Conservation (phyloP, 2,888 invertebrate genomes). For the Drosophila falleni region DNA sequence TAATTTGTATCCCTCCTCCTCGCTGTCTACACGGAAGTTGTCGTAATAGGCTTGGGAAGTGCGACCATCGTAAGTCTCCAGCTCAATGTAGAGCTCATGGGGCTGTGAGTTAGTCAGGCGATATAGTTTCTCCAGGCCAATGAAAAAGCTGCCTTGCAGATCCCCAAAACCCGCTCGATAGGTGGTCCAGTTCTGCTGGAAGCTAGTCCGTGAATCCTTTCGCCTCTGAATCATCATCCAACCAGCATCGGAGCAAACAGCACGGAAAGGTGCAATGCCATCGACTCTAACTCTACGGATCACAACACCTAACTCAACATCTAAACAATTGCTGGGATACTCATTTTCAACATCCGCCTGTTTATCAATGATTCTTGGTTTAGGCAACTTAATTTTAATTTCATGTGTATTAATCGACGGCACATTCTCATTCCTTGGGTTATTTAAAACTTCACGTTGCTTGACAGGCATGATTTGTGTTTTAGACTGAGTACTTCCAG, state of each 20-base stretch:
- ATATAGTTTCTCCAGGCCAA: conserved; percentile 5
- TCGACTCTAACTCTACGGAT: background rate
- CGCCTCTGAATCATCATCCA: conserved; percentile 1
- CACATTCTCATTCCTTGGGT: too few species aligned
- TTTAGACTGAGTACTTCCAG: background rate
- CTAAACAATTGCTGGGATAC: background rate
- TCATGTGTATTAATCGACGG: too few species aligned
- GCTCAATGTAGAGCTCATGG: background rate
- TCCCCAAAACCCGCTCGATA: background rate
- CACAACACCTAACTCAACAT: background rate
- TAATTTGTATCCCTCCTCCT: conserved; percentile 3
- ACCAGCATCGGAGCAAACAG: background rate
- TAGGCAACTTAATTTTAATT: too few species aligned
- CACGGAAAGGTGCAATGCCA: background rate
- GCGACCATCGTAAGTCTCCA: background rate
- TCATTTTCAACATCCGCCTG: background rate
- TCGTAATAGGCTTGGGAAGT: background rate
- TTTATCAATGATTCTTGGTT: background rate
- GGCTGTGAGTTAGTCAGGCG: background rate
- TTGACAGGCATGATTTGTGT: background rate
- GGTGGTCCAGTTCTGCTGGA: background rate
- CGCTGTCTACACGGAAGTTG: conserved; percentile 1
- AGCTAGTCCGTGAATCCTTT: background rate
- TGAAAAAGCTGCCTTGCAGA: background rate
- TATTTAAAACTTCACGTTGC: background rate